Evolutionary conservation across 2,797 vertebrate genomes (phyloP).

Genomic region (Enteromius anoplus): DNA sequence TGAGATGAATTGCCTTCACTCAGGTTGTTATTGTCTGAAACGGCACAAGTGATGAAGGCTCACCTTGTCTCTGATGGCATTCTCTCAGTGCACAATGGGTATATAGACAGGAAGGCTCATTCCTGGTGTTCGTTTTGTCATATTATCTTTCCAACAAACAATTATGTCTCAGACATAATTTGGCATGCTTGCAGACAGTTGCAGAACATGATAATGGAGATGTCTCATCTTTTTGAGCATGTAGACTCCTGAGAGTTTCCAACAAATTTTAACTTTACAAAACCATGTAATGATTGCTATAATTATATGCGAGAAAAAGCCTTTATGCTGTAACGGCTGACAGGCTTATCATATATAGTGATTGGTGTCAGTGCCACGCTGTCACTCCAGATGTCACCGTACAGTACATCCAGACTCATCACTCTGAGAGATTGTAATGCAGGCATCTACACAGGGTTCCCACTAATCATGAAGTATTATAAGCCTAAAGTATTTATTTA

Average conservation of each 20-base stretch:
- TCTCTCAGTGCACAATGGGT: background rate
- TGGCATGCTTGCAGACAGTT: conserved; percentile 15
- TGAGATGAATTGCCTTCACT: background rate
- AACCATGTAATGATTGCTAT: background rate
- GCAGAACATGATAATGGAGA: conserved; percentile 14
- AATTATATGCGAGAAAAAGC: background rate
- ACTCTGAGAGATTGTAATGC: background rate
- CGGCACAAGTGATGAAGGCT: background rate
- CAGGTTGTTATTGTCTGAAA: conserved; percentile 2
- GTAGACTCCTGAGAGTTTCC: background rate
- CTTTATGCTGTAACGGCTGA: background rate
- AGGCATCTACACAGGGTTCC: background rate
- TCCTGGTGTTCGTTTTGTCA: conserved; percentile 23
- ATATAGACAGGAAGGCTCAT: background rate
- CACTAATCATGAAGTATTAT: background rate
- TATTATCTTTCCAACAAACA: conserved; percentile 29
- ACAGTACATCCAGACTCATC: background rate
- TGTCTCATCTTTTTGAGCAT: background rate
- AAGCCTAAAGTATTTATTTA: background rate
- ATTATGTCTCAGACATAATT: conserved; percentile 12
- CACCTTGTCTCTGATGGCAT: background rate
- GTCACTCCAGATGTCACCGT: background rate
- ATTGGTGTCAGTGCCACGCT: background rate
- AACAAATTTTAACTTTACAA: background rate
- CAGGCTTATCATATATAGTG: background rate